phyloP scores from a whole-genome alignment of 1,140 invertebrate species.

The Heliconius hewitsoni region DNA sequence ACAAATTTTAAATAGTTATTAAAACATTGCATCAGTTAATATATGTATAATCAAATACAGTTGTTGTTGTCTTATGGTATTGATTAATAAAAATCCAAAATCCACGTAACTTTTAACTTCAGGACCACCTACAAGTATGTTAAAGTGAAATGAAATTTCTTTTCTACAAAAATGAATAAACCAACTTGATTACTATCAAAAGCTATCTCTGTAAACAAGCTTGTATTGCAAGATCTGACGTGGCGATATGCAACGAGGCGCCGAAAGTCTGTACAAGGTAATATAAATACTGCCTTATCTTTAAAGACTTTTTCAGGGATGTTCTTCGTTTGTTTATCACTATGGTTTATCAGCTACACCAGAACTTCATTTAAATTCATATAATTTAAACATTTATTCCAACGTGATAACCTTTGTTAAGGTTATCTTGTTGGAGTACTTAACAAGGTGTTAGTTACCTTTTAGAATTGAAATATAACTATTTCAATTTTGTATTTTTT shows the following conservation, averaged over 20 bases:
- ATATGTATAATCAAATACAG: background rate
- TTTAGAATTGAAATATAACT: background rate
- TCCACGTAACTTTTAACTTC: background rate
- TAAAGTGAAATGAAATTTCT: background rate
- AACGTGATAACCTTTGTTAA: background rate
- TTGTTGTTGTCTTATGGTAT: background rate
- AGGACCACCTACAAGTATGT: background rate
- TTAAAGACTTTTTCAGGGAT: conserved; percentile 25
- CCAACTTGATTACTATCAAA: conserved; percentile 26
- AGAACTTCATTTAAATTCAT: background rate
- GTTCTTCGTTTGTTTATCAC: conserved; percentile 14
- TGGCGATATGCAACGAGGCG: conserved; percentile 23
- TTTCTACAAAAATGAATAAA: conserved; percentile 21
- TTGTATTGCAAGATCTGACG: conserved; percentile 26
- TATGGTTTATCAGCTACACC: background rate
- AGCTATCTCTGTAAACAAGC: conserved; percentile 30
- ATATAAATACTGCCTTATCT: conserved; percentile 32
- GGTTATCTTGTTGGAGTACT: too few species aligned
- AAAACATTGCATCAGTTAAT: too few species aligned
- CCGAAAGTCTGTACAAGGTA: conserved; percentile 32
- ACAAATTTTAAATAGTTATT: too few species aligned
- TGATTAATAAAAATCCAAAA: background rate
- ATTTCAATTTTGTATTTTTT: too few species aligned
- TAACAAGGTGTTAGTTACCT: background rate
- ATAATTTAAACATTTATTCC: conserved; percentile 7